phyloP scores from a whole-genome alignment of 2,113 vertebrate species.

The Rhinolophus sinicus region DNA sequence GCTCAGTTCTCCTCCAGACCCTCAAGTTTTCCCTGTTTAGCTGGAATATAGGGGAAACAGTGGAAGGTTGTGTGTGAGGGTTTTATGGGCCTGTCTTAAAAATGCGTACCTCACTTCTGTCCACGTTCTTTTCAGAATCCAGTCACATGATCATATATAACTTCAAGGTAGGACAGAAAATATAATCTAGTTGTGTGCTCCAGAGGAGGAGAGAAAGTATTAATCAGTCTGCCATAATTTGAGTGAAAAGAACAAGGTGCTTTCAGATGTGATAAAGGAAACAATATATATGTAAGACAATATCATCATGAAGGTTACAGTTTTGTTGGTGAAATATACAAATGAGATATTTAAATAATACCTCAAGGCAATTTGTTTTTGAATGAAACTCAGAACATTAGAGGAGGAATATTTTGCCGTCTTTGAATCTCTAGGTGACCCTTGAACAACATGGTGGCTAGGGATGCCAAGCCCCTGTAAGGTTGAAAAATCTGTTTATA shows the following conservation, averaged over 20 bases:
- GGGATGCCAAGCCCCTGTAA: background rate
- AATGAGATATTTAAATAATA: background rate
- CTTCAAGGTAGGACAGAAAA: background rate
- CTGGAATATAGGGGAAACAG: background rate
- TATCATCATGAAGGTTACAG: background rate
- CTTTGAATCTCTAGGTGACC: background rate
- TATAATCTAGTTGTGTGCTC: background rate
- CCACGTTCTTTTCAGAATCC: background rate
- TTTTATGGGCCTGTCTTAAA: background rate
- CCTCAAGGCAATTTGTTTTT: background rate
- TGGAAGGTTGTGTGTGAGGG: background rate
- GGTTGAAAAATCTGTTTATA: background rate
- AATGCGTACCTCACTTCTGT: background rate
- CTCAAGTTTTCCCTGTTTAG: background rate
- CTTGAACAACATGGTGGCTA: background rate
- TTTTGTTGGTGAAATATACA: background rate
- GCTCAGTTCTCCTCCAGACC: background rate
- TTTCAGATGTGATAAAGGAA: background rate
- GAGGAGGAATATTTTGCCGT: background rate
- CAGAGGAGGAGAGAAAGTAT: background rate
- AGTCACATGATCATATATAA: background rate
- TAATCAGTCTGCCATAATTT: background rate
- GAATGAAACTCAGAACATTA: background rate
- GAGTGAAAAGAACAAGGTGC: background rate
- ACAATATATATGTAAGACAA: background rate